Conservation (phyloP, 2,113 vertebrate species). For the Anolis carolinensis region DNA sequence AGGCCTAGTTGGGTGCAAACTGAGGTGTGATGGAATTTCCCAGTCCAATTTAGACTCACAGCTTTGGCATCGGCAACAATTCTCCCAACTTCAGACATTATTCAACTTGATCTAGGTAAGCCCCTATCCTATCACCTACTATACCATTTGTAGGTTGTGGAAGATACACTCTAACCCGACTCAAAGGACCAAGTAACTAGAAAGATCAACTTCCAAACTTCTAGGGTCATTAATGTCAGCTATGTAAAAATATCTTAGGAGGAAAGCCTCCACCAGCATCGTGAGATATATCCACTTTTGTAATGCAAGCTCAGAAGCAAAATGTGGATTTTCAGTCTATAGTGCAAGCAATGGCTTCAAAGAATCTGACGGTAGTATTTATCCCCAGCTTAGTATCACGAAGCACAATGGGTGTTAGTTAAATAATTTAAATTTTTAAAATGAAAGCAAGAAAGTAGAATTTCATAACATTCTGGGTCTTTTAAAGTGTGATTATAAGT, state of each 20-base stretch:
- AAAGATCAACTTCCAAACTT: not conserved
- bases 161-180: not conserved
- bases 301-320: not conserved
- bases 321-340: not conserved
- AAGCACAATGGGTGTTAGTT: not conserved
- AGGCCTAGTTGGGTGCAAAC: not conserved
- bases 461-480: conserved; percentile 17
- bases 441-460: conserved; percentile 1
- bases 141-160: no score
- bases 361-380: not conserved
- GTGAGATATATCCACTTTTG: not conserved
- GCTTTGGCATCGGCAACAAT: not conserved
- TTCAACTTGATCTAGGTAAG: not conserved
- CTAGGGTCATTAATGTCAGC: not conserved
- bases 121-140: not conserved
- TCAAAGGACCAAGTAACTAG: not conserved
- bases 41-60: no score
- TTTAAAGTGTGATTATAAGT: not conserved
- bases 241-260: not conserved
- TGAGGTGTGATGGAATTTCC: not conserved
- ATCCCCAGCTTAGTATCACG: not conserved
- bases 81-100: not conserved
- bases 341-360: not conserved
- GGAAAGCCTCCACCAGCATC: not conserved
- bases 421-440: conserved; percentile 14